Conservation (phyloP, 2,113 vertebrate genomes). For the Daubentonia madagascariensis region DNA sequence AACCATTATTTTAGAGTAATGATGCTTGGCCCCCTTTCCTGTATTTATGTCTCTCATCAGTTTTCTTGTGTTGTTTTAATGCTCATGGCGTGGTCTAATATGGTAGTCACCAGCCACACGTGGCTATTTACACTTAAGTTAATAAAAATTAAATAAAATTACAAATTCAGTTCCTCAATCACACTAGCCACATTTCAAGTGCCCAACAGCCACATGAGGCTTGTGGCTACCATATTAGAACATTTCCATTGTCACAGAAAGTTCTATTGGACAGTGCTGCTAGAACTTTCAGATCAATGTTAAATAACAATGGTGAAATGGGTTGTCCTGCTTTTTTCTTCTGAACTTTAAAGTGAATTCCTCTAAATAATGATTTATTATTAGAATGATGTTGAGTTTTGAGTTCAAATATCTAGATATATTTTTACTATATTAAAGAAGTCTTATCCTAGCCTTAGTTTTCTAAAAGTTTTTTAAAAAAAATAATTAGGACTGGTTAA, state of each 20-base stretch:
- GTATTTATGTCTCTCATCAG: neutral
- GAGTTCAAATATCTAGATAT: neutral
- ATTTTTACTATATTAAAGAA: neutral
- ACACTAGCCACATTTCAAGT: neutral
- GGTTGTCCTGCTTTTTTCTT: neutral
- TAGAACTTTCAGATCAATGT: neutral
- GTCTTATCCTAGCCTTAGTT: neutral
- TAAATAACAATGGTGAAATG: neutral
- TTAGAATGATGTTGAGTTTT: neutral
- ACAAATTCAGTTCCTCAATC: neutral
- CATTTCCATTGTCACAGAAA: neutral
- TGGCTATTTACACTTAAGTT: neutral
- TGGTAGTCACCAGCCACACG: neutral
- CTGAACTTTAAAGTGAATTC: neutral
- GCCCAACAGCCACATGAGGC: neutral
- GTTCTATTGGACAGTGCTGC: neutral
- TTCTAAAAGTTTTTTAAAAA: neutral
- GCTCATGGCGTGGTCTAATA: neutral
- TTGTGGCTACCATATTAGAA: neutral
- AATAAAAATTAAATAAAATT: neutral
- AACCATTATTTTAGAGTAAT: neutral
- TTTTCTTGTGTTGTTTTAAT: neutral
- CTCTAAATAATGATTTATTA: neutral
- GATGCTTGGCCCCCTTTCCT: neutral
- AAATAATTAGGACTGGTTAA: neutral